phyloP scores from a whole-genome alignment of 2,113 vertebrate genomes.

The Pollachius pollachius region DNA sequence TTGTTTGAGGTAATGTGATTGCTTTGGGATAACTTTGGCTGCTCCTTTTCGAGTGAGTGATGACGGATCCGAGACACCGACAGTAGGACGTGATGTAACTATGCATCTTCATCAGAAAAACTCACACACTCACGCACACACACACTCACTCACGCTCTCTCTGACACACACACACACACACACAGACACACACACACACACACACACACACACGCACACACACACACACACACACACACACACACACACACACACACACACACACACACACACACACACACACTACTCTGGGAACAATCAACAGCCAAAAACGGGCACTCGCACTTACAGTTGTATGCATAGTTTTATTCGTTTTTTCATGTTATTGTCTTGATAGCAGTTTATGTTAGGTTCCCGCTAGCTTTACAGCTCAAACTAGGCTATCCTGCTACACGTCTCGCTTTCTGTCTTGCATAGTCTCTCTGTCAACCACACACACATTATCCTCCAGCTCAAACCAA shows the following conservation, averaged over 20 bases:
- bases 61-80: conserved; percentile 11
- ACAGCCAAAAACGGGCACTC: background rate
- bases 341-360: conserved; percentile 20
- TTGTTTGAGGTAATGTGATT: conserved; percentile 39
- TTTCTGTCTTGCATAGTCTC: conserved; percentile 8
- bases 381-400: conserved; percentile 46
- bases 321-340: conserved; percentile 22
- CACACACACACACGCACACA: background rate
- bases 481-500: conserved; percentile 41
- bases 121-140: conserved; percentile 1
- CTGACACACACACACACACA: no score
- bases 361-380: conserved; percentile 50
- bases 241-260: background rate
- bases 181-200: background rate
- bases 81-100: conserved; percentile 11
- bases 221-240: conserved; percentile 14
- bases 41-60: conserved; percentile 18
- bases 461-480: conserved; percentile 39
- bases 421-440: conserved; percentile 25
- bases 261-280: background rate
- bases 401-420: conserved; percentile 61
- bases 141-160: background rate
- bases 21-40: conserved; percentile 22
- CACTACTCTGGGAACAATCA: conserved; percentile 1
- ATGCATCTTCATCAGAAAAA: conserved; percentile 37